A percentile compares a stretch with the other conserved stretches of the same genome.
phyloP scores from a whole-genome alignment of 1,140 invertebrate species.

The Drosophila obscura region DNA sequence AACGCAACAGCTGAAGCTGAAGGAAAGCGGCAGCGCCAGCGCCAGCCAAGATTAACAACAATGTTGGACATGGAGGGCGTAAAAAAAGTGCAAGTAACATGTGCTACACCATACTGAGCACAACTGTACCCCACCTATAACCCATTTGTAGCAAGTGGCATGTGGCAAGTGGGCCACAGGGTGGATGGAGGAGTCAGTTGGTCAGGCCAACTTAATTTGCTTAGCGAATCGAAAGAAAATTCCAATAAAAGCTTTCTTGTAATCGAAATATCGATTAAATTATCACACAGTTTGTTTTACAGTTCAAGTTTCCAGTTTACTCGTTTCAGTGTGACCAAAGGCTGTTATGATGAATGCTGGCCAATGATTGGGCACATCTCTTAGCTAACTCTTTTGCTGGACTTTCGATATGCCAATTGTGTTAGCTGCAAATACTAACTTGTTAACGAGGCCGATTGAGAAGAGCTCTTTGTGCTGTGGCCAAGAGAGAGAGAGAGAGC shows the following conservation, averaged over 20 bases:
- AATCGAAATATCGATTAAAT: neutral
- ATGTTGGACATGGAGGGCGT: constrained; percentile 41
- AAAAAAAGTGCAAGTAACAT: constrained; percentile 63
- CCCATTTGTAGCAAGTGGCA: neutral
- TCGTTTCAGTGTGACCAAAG: constrained; percentile 14
- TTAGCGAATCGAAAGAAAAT: constrained; percentile 7
- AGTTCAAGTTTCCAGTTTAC: too few species aligned
- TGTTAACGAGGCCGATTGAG: constrained; percentile 12
- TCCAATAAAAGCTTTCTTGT: neutral
- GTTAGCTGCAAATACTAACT: neutral
- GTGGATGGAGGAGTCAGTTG: neutral
- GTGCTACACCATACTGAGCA: constrained; percentile 8
- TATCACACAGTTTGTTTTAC: too few species aligned
- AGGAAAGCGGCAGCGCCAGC: too few species aligned
- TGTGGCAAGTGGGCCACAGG: neutral
- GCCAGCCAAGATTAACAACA: constrained; percentile 61
- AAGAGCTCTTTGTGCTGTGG: constrained; percentile 19
- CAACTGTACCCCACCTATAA: neutral
- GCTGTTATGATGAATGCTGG: neutral
- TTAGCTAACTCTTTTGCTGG: neutral
- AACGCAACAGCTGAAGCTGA: constrained; percentile 29
- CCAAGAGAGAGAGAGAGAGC: neutral
- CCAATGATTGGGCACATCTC: constrained; percentile 16
- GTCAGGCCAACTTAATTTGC: neutral
- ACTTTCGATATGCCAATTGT: neutral